A percentile compares a stretch with the other conserved stretches of the same genome.
Conservation (phyloP, 2,797 vertebrate genomes). For the Lutjanus argentimaculatus region DNA sequence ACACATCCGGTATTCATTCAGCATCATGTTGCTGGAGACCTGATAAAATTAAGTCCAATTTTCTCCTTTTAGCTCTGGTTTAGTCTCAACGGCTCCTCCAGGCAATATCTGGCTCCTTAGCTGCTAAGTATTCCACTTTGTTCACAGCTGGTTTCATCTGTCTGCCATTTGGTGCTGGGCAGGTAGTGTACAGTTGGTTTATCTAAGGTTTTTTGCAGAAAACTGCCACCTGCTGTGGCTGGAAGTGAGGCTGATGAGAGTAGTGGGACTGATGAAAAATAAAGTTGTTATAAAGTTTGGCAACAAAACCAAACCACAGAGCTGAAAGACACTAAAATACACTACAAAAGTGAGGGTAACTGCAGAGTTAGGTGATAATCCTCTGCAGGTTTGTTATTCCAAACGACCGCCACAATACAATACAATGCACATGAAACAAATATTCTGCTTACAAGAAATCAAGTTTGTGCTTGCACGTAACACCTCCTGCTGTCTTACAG, state of each 20-base stretch:
- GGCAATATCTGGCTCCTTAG: background rate
- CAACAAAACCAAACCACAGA: constrained; percentile 19
- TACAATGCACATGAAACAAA: no score
- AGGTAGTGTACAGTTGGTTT: background rate
- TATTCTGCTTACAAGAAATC: background rate
- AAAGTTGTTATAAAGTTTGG: background rate
- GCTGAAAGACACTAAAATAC: constrained; percentile 3
- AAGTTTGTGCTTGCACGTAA: background rate
- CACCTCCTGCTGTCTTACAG: background rate
- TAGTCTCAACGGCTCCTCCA: background rate
- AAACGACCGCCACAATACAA: no score
- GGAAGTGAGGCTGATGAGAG: background rate
- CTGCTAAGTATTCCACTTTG: no score
- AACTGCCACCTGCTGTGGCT: background rate
- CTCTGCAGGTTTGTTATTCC: no score
- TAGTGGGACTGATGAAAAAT: background rate
- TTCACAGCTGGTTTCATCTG: no score
- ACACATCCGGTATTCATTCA: background rate
- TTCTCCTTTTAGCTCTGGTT: background rate
- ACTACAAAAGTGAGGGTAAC: background rate
- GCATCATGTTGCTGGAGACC: no score
- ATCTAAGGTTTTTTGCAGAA: background rate
- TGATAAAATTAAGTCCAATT: background rate
- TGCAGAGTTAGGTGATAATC: background rate
- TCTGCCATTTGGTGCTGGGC: background rate